phyloP scores from a whole-genome alignment of 2,888 invertebrate genomes.

The Ectemnius continuus region DNA sequence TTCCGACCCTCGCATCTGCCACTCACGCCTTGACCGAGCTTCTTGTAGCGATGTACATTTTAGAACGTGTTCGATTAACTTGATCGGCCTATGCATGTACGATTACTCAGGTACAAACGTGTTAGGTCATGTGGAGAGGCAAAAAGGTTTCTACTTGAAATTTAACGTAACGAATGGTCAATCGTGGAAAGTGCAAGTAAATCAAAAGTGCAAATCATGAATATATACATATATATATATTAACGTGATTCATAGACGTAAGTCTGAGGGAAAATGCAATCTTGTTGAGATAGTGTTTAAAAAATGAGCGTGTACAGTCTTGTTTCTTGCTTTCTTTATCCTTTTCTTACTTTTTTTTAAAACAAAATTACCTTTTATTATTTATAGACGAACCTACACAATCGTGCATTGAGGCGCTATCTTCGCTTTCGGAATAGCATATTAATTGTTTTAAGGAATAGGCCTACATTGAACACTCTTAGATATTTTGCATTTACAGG shows the following conservation, averaged over 20 bases:
- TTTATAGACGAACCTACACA: neutral
- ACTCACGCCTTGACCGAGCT: neutral
- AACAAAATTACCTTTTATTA: neutral
- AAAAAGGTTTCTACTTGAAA: too few relatives aligned
- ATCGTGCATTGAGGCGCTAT: neutral
- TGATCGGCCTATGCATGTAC: too few relatives aligned
- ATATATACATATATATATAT: neutral
- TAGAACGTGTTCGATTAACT: too few relatives aligned
- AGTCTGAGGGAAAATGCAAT: too few relatives aligned
- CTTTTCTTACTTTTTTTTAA: neutral
- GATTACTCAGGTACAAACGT: too few relatives aligned
- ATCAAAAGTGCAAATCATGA: constrained; percentile 7
- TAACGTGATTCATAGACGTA: neutral
- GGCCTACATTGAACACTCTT: neutral
- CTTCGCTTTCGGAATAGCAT: neutral
- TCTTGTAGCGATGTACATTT: neutral
- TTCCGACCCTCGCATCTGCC: neutral
- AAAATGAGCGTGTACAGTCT: neutral
- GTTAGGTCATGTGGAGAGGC: too few relatives aligned
- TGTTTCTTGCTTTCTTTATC: neutral
- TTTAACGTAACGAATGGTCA: too few relatives aligned
- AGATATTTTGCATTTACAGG: constrained; percentile 29
- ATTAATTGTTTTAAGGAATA: neutral
- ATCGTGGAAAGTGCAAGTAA: neutral
- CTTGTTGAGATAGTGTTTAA: too few relatives aligned